Evolutionary conservation across 2,797 vertebrate species (phyloP), one percentile per base, ranked within the genome.

Genomic region (Danio tinwini): DNA sequence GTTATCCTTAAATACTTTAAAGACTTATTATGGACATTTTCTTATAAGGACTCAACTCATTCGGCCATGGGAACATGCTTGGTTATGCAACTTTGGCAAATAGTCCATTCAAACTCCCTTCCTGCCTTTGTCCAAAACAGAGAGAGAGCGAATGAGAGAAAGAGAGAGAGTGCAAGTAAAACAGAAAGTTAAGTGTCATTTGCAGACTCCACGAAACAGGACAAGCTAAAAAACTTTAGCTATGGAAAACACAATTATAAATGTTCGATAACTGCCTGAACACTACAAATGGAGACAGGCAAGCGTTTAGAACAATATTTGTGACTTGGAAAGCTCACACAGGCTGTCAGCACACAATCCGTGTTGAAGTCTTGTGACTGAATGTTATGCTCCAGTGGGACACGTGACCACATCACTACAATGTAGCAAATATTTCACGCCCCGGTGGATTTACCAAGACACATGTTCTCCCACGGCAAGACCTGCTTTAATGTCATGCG

Each of bases 31-130:
- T 50, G 68, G 62, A 50, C 19, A 19, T 82, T 86, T 91, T 92
- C 90, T 90, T 92, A 83, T 88, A 92, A 91, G 90, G 83, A 86
- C 72, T 17, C 16, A 78, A 80, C 17, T 69, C 44, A 55, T 80
- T 81, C 82, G 70, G 50, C 89, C 88, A 92, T 92, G 91, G 90
- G 90, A 94, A 94, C 88, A 82, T 83, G 82, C 74, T 83, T 84
- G 74, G 87, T 93, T 93, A 93, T 90, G 88, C 90, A 94, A 93
- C 45, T 16, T 89, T 92, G 91, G 92, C 91, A 93, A 93, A 93
- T 89, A 92, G 89, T 91, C 75, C 88, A 87, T 88, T 90, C 89
- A 89, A 87, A 90, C 90, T 93, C 93, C 91, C 92, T 94, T 94
- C 93, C 93, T 94, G 93, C 86, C 91, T 93, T 94, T 94, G 93